Base-by-base conservation (phyloP, 2,113 vertebrate species). In the Mobula birostris region DNA sequence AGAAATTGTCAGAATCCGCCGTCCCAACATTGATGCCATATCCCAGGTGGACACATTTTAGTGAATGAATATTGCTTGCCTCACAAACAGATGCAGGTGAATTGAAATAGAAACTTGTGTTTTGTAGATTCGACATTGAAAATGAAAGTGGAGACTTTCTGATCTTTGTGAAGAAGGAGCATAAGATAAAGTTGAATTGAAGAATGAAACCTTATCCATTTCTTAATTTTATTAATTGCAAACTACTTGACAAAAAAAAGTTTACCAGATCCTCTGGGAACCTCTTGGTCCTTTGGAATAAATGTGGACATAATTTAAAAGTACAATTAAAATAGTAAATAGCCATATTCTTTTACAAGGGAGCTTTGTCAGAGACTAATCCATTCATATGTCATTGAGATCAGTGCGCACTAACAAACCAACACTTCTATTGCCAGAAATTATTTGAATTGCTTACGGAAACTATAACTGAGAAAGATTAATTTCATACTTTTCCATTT, bases 371-470 rank as follows among this genome's bases (percentile, higher is more conserved):
- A 21, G 40, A 80, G 14, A 58, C 40, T 56, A 58, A 83, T 58
- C 8, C 21, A 56, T 87, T 87, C 14, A 12, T 24, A 63, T n/a
- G 58, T 63, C 27, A n/a, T 61, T 87, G 61, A 15, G 32, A 90
- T 90, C 85, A 90, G 29, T 68, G 19, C 29, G 66, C 5, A 90
- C 63, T 66, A 61, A 88, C 63, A 66, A 90, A 90, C 12, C 12
- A 90, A 90, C 29, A 90, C 2, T 90, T 88, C 68, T 66, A 32
- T 90, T 90, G 29, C 61, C 85, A 68, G 85, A 68, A 63, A 32
- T 19, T 29, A 90, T 66, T 19, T n/a, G n/a, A 90, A 90, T 32
- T 66, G 61, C 85, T 90, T 66, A 58, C 85, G 1, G 14, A 63
- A 90, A n/a, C 61, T 66, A 32, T 9, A 19, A 61, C 63, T 32